Base-by-base conservation (phyloP, 2,113 vertebrate genomes). In the Gracilinanus agilis region DNA sequence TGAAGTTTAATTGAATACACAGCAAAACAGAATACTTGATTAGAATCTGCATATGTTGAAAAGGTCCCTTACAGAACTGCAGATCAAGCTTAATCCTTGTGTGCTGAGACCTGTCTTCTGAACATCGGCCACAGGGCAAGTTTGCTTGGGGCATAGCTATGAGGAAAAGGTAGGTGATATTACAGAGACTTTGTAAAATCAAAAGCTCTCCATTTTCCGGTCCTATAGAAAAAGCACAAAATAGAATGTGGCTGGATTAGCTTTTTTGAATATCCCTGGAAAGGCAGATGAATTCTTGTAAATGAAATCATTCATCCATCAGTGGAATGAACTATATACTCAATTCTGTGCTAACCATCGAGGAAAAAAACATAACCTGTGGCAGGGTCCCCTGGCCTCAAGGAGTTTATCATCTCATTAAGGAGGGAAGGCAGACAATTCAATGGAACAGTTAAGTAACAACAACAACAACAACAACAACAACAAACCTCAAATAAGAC, bases 381-480 rank as follows among this genome's bases (percentile, higher is more conserved):
- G 67, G 67, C 67, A 40, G n/a, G 16, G 40, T 34, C 16, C n/a
- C 67, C n/a, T 83, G 67, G 27, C 91, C 55, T 90, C 92, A 40
- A 34, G 49, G n/a, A 34, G 6, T 93, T 91, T 91, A n/a, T 53
- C 90, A 58, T 94, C 88, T 96, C 24, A 24, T 29, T 29, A 49
- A 34, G 24, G 75, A 75, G 90, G 88, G 56, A 88, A n/a, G 27
- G 9, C 9, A 56, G 24, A 9, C 89, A 11, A 29, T n/a, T 40
- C 19, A 53, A 29, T 10, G 54, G 92, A 95, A 92, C 23, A 94
- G 19, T 83, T 40, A 83, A 67, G 44, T 24, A 10, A 90, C 95
- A 93, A 54, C 88, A 67, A 53, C 94, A 91, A 44, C 27, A 94
- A 92, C 23, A 55, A n/a, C n/a, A n/a, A n/a, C n/a, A n/a, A n/a